These are phyloP conservation scores for Enhydra lutris DNA, from an alignment of 2,113 vertebrate species.

Conservation along the genomic window DNA sequence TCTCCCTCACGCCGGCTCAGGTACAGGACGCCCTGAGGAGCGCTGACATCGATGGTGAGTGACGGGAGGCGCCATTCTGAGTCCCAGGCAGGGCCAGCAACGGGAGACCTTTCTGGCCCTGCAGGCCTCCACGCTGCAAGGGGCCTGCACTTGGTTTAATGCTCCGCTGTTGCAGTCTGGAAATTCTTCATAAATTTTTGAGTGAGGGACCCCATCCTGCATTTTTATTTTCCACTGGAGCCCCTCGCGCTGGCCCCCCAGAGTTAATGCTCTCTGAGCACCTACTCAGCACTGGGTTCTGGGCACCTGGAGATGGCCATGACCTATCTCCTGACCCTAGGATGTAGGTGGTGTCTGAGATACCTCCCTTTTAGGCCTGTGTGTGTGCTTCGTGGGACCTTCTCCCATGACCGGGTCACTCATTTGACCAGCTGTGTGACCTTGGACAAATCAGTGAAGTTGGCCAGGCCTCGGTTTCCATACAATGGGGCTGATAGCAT, in stretches of 20 bases:
- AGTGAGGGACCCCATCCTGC: background rate
- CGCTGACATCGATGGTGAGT: conserved; percentile 59
- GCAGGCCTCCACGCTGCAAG: fast-evolving
- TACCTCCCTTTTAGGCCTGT: background rate
- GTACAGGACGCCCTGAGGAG: conserved; percentile 55
- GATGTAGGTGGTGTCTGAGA: background rate
- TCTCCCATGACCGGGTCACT: background rate
- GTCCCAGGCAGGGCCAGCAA: background rate
- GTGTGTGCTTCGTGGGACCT: fast-evolving
- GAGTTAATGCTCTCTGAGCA: background rate
- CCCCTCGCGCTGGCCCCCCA: background rate
- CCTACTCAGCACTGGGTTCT: background rate
- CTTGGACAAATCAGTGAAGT: background rate
- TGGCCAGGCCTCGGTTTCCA: background rate
- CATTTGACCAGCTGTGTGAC: background rate
- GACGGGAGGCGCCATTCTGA: background rate
- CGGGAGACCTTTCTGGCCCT: fast-evolving
- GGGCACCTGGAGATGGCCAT: background rate
- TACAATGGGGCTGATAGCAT: background rate
- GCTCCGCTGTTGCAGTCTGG: background rate
- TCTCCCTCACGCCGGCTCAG: conserved; percentile 16
- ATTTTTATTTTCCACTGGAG: background rate
- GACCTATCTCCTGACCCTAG: background rate
- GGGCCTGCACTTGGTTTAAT: background rate
- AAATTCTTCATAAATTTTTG: background rate